These are phyloP conservation scores for Aplysina aerophoba DNA, from an alignment of 37 sponge, comb jelly and placozoan genomes.

Conservation along the genomic window DNA sequence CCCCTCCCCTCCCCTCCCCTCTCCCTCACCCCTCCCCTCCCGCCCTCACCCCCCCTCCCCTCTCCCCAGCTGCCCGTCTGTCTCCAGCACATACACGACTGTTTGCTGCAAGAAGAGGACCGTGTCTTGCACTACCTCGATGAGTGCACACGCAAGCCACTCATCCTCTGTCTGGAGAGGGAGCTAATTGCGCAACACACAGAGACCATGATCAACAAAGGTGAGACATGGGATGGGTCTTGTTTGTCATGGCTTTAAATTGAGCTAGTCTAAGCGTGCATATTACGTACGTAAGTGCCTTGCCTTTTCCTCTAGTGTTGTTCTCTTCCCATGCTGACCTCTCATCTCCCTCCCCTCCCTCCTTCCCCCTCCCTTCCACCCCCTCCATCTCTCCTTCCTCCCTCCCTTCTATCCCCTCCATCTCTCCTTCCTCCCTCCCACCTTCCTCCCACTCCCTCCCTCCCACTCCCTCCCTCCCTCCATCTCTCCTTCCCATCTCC, in stretches of 20 bases:
- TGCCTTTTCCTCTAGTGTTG: background rate
- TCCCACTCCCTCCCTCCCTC: background rate
- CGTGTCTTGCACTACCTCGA: slow-evolving; percentile 87
- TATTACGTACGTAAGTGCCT: slow-evolving; percentile 1
- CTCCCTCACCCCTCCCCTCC: background rate
- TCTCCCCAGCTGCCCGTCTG: slow-evolving; percentile 85
- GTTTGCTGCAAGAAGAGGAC: slow-evolving; percentile 86
- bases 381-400: background rate
- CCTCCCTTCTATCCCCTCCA: background rate
- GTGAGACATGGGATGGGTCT: slow-evolving; percentile 19
- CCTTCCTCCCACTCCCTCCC: background rate
- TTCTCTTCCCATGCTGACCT: background rate
- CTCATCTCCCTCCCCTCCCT: background rate
- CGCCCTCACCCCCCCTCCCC: background rate
- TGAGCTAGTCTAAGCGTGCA: background rate
- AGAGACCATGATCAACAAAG: slow-evolving; percentile 74
- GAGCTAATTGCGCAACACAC: slow-evolving; percentile 78
- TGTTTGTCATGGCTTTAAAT: background rate
- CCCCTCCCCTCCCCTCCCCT: background rate
- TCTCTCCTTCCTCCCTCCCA: too few species aligned
- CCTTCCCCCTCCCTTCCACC: background rate
- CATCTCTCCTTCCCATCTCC: background rate
- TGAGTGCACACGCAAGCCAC: slow-evolving; percentile 79
- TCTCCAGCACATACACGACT: slow-evolving; percentile 74
- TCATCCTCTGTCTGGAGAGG: slow-evolving; percentile 86